A percentile compares a stretch with the other conserved stretches of the same genome.
Conservation (phyloP, 2,113 vertebrate genomes). For the Cochlearius cochlearius region DNA sequence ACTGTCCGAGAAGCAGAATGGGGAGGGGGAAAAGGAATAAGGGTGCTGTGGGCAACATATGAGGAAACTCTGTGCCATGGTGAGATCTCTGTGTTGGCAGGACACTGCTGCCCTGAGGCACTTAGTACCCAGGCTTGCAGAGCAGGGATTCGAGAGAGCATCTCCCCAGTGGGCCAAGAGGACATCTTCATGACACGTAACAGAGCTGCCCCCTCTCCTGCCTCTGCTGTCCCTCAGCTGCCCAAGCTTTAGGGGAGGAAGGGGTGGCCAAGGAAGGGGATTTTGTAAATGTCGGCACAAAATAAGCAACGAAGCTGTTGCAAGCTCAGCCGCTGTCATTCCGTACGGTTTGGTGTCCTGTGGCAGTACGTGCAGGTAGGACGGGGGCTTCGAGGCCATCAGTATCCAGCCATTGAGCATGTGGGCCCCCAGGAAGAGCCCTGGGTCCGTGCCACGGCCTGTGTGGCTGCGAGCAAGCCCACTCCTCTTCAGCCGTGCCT, state of each 20-base stretch:
- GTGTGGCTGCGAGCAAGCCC: neutral
- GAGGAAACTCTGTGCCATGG: neutral
- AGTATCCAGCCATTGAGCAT: neutral
- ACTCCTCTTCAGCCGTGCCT: rapidly evolving
- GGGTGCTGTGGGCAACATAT: neutral
- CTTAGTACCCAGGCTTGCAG: neutral
- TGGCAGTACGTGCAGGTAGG: neutral
- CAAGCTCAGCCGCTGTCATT: neutral
- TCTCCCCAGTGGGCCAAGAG: neutral
- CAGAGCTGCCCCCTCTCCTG: neutral
- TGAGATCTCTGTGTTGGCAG: neutral
- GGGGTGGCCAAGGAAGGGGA: neutral
- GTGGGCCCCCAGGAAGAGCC: neutral
- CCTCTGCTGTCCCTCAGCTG: neutral
- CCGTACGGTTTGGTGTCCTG: neutral
- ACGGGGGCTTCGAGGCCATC: neutral
- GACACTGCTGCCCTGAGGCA: neutral
- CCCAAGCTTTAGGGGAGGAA: neutral
- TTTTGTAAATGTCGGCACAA: neutral
- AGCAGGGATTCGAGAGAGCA: neutral
- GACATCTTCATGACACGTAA: neutral
- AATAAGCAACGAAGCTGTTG: neutral
- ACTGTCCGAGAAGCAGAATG: neutral
- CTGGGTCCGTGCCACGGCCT: neutral
- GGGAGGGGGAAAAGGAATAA: neutral